Evolutionary conservation across 1,140 invertebrate genomes (phyloP), one percentile per base, ranked within the genome.

Genomic region (Heliothis subflexa): DNA sequence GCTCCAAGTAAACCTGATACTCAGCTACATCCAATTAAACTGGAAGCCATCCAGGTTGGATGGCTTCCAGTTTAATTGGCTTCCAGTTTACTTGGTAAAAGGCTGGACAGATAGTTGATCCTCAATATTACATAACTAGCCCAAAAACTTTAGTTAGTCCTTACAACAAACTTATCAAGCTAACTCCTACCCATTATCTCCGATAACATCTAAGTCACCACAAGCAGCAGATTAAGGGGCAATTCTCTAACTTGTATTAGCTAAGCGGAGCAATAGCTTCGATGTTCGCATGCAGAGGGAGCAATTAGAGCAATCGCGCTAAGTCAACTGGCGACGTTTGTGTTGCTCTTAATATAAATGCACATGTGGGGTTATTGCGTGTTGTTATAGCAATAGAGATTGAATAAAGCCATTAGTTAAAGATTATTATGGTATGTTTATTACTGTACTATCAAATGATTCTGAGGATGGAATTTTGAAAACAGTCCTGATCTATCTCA

Each of bases 221-320:
- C 40, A 66, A 66, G 18, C 11, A 13, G 12, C 47, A 70, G 66
- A 49, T 70, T 50, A 70, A 52, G 47, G 21, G 52, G 47, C 47
- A 70, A 70, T 70, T 49, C 47, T 70, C n/a, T 70, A 70, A 52
- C 9, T 70, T 70, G 66, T 52, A 70, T 70, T 70, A 70, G 66
- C 66, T 52, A 16, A 70, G 66, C 47, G 62, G 40, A 49, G 62
- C n/a, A 14, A 55, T 21, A n/a, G 13, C 14, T n/a, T 14, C 55
- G 18, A 57, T 25, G 40, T 18, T 40, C 62, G 21, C 21, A 66
- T 66, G 40, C 47, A 25, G 25, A n/a, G 47, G 47, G 47, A 28
- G 66, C 66, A 70, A 70, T 70, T 70, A 70, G 66, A 70, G 16
- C 47, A 70, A 70, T 70, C 21, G 45, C 21, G 66, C 66, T 70